Conservation (phyloP, 64 coral and sea anemone genomes). For the Montipora efflorescens region DNA sequence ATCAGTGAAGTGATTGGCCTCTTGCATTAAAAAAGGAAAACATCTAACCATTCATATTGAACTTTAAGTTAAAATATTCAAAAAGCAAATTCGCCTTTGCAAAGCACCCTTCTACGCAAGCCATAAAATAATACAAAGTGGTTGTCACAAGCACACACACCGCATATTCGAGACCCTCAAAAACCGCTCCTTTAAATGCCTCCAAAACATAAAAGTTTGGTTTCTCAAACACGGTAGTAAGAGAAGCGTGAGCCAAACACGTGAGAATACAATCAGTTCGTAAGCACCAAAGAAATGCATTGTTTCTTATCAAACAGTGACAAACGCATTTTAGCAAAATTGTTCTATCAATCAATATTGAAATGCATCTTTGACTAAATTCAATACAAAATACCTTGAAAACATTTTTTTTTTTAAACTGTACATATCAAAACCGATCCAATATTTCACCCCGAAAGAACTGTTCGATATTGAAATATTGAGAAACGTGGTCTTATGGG, state of each 20-base stretch:
- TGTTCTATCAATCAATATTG: background rate
- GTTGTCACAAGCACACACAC: constrained; percentile 2
- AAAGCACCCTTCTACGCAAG: too few species aligned
- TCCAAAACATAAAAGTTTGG: background rate
- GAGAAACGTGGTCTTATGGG: background rate
- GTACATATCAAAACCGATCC: background rate
- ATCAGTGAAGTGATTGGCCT: background rate
- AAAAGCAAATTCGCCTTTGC: too few species aligned
- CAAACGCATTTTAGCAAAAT: constrained; percentile 14
- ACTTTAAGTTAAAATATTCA: too few species aligned
- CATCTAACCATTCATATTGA: too few species aligned
- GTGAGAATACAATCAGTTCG: background rate
- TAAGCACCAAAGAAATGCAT: background rate
- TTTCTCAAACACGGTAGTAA: background rate
- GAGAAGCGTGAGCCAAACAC: background rate
- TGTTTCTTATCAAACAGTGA: background rate
- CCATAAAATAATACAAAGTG: too few species aligned
- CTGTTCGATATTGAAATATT: background rate
- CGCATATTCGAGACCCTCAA: background rate
- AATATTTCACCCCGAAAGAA: background rate
- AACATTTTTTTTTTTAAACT: background rate
- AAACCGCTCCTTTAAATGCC: background rate
- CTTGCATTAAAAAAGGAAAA: background rate
- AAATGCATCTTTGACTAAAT: background rate
- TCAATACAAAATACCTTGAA: background rate